Percentiles rank a stretch among this genome's conserved stretches.
Conservation (phyloP, 2,113 vertebrate genomes). For the Mixornis gularis region DNA sequence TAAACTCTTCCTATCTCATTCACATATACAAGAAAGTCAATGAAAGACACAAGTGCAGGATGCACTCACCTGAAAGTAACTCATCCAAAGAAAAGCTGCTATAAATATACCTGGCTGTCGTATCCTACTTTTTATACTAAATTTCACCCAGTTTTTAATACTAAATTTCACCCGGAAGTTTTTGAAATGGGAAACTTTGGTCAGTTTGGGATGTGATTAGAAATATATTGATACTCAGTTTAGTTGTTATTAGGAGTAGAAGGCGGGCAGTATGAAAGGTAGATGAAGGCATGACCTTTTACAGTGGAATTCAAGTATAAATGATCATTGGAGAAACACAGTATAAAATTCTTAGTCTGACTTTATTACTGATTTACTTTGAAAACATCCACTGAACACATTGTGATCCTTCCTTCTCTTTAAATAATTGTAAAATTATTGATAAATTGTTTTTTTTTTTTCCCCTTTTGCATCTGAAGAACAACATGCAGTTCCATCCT, state of each 20-base stretch:
- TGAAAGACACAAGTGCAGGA: not conserved
- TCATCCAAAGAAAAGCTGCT: not conserved
- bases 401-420: not conserved
- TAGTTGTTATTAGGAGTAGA: not conserved
- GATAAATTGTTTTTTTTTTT: not conserved
- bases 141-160: not conserved
- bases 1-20: not conserved
- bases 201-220: not conserved
- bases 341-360: not conserved
- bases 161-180: not conserved
- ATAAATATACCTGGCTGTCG: not conserved
- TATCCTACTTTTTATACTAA: not conserved
- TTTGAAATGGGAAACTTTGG: not conserved
- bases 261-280: not conserved
- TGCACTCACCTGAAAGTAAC: not conserved
- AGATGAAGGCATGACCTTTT: not conserved
- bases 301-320: not conserved
- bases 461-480: not conserved
- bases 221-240: not conserved
- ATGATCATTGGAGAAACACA: not conserved
- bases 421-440: not conserved
- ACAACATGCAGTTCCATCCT: not conserved
- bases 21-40: not conserved
- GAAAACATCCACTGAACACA: not conserved
- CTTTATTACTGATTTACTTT: not conserved